A percentile compares a stretch with the other conserved stretches of the same genome.
Conservation (phyloP, 1,140 invertebrate genomes). For the Euwallacea fornicatus region DNA sequence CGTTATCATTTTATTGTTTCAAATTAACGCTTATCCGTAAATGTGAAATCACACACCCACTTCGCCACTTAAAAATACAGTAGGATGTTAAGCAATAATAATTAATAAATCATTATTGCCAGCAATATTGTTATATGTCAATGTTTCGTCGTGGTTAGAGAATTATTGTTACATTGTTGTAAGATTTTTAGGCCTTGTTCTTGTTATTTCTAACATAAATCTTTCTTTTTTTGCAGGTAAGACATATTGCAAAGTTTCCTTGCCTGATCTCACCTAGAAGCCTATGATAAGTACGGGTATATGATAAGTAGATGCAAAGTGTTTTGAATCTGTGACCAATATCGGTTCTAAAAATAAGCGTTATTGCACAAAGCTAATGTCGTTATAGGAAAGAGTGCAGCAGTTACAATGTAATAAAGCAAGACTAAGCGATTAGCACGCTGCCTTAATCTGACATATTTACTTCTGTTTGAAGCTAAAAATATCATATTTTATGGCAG, state of each 20-base stretch:
- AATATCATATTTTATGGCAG: constrained; percentile 18
- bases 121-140: too few relatives aligned
- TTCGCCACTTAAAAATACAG: neutral
- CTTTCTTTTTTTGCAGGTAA: too few relatives aligned
- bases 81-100: too few relatives aligned
- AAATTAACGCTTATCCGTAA: neutral
- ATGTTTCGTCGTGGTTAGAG: too few relatives aligned
- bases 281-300: too few relatives aligned
- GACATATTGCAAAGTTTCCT: too few relatives aligned
- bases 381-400: neutral
- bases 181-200: neutral
- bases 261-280: too few relatives aligned
- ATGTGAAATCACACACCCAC: neutral
- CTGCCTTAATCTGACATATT: constrained; percentile 17
- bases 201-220: neutral
- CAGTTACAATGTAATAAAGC: constrained; percentile 11
- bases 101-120: too few relatives aligned
- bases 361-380: neutral
- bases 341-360: neutral
- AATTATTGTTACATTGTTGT: too few relatives aligned
- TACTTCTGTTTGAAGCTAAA: constrained; percentile 17
- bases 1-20: neutral
- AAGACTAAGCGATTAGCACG: constrained; percentile 24
- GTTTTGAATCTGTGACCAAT: too few relatives aligned
- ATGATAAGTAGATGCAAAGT: too few relatives aligned